Conservation (phyloP, 2,113 vertebrate species). For the Phyllostomus hastatus region DNA sequence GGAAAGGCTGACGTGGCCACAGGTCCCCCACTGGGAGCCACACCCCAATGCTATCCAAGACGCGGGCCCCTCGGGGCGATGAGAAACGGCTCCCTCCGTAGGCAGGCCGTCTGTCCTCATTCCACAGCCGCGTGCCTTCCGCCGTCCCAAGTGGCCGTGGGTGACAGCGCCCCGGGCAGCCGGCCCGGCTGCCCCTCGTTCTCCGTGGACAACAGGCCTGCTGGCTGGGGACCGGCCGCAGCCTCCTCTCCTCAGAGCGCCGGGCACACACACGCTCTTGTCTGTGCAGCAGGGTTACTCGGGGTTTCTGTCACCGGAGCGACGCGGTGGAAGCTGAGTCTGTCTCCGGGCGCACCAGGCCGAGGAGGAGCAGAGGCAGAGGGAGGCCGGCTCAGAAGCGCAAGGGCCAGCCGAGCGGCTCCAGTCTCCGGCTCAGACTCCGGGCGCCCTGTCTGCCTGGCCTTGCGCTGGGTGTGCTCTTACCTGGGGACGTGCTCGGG, state of each 20-base stretch:
- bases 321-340: neutral
- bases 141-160: neutral
- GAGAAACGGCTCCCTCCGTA: neutral
- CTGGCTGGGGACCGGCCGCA: neutral
- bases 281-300: neutral
- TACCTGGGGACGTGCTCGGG: neutral
- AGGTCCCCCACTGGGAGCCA: constrained; percentile 7
- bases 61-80: neutral
- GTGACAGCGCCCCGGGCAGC: neutral
- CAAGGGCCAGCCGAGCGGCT: neutral
- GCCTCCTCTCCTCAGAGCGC: neutral
- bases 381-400: neutral
- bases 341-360: neutral
- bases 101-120: neutral
- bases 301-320: neutral
- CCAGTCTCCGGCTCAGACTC: neutral
- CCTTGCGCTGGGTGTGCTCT: neutral
- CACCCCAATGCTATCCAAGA: neutral
- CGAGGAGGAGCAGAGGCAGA: neutral
- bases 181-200: neutral
- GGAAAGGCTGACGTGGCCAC: constrained; percentile 58
- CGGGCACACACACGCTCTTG: neutral
- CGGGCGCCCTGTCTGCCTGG: neutral
- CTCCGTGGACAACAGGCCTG: too few species aligned
- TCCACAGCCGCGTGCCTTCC: neutral